Evolutionary conservation across 2,888 invertebrate species (phyloP).

Genomic region (Physocephala rufipes): DNA sequence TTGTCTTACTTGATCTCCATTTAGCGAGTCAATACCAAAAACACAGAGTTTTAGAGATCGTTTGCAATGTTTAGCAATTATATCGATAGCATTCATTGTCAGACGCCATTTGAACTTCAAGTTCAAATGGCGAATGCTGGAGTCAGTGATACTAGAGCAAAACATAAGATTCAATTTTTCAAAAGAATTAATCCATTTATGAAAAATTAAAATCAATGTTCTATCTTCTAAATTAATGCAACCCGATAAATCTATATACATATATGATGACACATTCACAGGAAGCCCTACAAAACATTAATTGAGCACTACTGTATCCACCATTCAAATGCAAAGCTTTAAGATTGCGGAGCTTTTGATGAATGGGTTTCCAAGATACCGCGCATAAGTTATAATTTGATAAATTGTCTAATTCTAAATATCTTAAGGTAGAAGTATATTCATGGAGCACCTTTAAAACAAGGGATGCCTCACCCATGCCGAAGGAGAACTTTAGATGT

Average conservation of each 20-base stretch:
- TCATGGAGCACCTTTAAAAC: conserved; percentile 50
- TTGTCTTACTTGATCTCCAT: conserved; percentile 46
- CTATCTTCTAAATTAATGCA: conserved; percentile 49
- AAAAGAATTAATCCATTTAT: conserved; percentile 50
- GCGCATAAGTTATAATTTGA: conserved; percentile 42
- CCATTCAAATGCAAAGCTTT: conserved; percentile 51
- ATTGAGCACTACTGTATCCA: conserved; percentile 45
- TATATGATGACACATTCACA: conserved; percentile 42
- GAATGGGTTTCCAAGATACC: conserved; percentile 47
- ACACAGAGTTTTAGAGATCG: conserved; percentile 50
- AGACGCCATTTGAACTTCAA: conserved; percentile 47
- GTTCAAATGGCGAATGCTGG: conserved; percentile 45
- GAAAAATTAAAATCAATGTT: conserved; percentile 46
- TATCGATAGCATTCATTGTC: conserved; percentile 47
- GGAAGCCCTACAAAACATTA: conserved; percentile 49
- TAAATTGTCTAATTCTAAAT: conserved; percentile 48
- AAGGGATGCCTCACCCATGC: conserved; percentile 46
- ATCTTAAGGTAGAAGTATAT: conserved; percentile 49
- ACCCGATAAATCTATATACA: conserved; percentile 51
- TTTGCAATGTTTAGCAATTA: conserved; percentile 46
- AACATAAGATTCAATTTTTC: conserved; percentile 54
- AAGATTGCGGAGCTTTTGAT: conserved; percentile 47
- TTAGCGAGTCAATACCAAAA: conserved; percentile 51
- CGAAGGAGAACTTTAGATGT: conserved; percentile 50
- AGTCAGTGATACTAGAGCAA: conserved; percentile 50